These are phyloP conservation scores for Lichenostomus cassidix DNA, from an alignment of 2,113 vertebrate genomes.

Conservation along the genomic window DNA sequence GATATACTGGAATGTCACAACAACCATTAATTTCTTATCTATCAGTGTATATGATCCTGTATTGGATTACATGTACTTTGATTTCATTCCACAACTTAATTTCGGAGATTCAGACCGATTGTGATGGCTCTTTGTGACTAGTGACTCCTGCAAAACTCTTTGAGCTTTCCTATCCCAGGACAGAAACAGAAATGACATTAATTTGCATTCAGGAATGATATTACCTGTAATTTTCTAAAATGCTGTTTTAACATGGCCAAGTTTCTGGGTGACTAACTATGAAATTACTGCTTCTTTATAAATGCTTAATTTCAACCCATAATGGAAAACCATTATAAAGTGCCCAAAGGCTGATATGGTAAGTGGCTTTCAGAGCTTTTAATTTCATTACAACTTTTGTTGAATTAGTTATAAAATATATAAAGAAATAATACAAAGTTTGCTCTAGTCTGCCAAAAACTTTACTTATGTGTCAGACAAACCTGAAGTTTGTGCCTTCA, in stretches of 20 bases:
- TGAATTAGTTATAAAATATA: constrained; percentile 31
- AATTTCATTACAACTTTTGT: constrained; percentile 35
- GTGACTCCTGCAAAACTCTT: constrained; percentile 23
- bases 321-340: constrained; percentile 56
- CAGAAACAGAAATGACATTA: constrained; percentile 16
- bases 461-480: background rate
- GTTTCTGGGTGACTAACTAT: constrained; percentile 54
- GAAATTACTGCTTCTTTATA: constrained; percentile 65
- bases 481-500: background rate
- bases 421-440: background rate
- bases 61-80: background rate
- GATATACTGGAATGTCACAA: background rate
- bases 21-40: constrained; percentile 14
- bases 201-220: constrained; percentile 61
- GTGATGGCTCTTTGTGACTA: background rate
- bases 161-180: constrained; percentile 7
- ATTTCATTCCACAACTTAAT: background rate
- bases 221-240: constrained; percentile 58
- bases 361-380: constrained; percentile 55
- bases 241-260: constrained; percentile 31
- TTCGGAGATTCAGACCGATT: constrained; percentile 15
- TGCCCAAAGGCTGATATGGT: constrained; percentile 54
- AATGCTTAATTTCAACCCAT: constrained; percentile 66
- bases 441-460: background rate
- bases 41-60: background rate